phyloP scores from a whole-genome alignment of 2,888 invertebrate species.

The Aricia artaxerxes region DNA sequence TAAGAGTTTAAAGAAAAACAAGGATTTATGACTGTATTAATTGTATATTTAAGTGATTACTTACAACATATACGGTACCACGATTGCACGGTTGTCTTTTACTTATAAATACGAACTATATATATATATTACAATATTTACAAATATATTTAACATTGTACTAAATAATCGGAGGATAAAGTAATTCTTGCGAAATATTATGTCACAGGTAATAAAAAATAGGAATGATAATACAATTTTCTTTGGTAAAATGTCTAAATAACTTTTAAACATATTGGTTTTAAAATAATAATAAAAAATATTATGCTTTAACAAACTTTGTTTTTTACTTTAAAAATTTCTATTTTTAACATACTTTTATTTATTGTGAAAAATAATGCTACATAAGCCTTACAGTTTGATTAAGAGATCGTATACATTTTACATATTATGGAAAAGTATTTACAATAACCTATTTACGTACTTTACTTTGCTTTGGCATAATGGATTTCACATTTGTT shows the following conservation, averaged over 20 bases:
- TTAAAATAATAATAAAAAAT: not conserved
- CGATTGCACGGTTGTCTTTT: slow-evolving; percentile 78
- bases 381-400: slow-evolving; percentile 22
- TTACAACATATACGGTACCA: slow-evolving; percentile 60
- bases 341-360: not conserved
- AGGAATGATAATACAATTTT: not conserved
- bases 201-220: not conserved
- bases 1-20: slow-evolving; percentile 41
- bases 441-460: slow-evolving; percentile 37
- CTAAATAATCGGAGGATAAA: slow-evolving; percentile 39
- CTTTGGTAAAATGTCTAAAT: not conserved
- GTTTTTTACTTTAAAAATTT: not conserved
- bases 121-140: slow-evolving; percentile 44
- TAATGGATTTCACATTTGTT: slow-evolving; percentile 49
- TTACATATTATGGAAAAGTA: slow-evolving; percentile 39
- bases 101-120: slow-evolving; percentile 48
- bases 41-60: slow-evolving; percentile 71
- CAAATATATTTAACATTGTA: slow-evolving; percentile 46
- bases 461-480: slow-evolving; percentile 51
- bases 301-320: not conserved
- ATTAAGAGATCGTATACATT: slow-evolving; percentile 40
- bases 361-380: slow-evolving; percentile 23
- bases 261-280: not conserved
- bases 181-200: not conserved
- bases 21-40: slow-evolving; percentile 51